Base-by-base conservation (phyloP, 2,888 invertebrate genomes). In the Tiliacea aurago region DNA sequence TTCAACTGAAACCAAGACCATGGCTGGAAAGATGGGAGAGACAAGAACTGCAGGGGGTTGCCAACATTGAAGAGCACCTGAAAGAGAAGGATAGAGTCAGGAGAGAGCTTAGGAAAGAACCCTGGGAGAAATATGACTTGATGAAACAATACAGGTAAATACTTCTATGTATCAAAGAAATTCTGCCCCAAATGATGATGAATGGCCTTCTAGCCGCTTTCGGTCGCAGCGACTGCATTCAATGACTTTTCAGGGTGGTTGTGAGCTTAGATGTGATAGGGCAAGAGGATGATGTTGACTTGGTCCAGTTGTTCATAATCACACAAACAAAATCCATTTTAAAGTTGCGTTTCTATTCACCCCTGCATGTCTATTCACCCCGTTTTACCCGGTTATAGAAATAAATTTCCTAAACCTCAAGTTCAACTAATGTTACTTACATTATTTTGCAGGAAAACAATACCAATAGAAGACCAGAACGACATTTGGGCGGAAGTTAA, bases 1-100 rank as follows among this genome's bases (percentile, higher is more conserved):
- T 98, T 0, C 97, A 97, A 88, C 90, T 98, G 63, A 98, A 98
- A 90, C 97, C 98, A 9, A 97, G 97, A 66, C 99, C 99, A 0
- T 99, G 99, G 99, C 91, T 97, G n/a, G 97, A 97, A 87, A 97
- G 98, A 81, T 99, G 99, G 99, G 99, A 99, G 91, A 94, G 98
- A 51, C 97, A 98, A 89, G 96, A 98, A 85, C 94, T 98, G 74
- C 97, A 97, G 91, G 99, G 99, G 13, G 95, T 99, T 9, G 93
- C 97, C 49, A 97, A 97, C 78, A 95, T 97, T 49, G 97, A 97
- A 73, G 96, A 97, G 78, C 89, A 96, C 85, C 87, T 97, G 4
- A 97, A 94, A 81, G 93, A 96, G 33, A 97, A 97, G 83, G 95
- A 95, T 59, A 90, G 93, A 82, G 91, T 93, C 41, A 96, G 97